Base-by-base conservation (phyloP, 2,888 invertebrate genomes). In the Ceratothoa steindachneri region DNA sequence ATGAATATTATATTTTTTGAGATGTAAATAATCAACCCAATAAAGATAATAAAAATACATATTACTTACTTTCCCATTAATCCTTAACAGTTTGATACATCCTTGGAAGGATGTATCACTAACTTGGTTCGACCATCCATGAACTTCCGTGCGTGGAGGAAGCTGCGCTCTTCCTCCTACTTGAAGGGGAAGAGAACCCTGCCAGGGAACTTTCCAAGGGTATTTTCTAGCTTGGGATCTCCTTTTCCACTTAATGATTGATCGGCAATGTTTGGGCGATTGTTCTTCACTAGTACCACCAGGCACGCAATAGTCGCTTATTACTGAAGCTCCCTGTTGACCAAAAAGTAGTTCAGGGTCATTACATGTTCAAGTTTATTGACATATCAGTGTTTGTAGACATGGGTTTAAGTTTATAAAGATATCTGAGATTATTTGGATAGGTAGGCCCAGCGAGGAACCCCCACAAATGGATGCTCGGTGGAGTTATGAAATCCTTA, bases 11-110 rank as follows among this genome's bases (percentile, higher is more conserved):
- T n/a, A n/a, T n/a, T n/a, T n/a, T n/a, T n/a, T n/a, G n/a, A n/a
- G n/a, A n/a, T n/a, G n/a, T n/a, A n/a, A n/a, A n/a, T n/a, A n/a
- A n/a, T n/a, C n/a, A n/a, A n/a, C n/a, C n/a, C n/a, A 30, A 12
- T 67, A 28, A 19, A 30, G 24, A 19, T 19, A 41, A 15, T 7
- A 1, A 29, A 19, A 29, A 29, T 1, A 30, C 2, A 31, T 41
- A 9, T 41, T 9, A 15, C 30, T 24, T 29, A 71, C 71, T 12
- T 66, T 28, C 9, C 28, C 41, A 28, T 71, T 71, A 22, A 71
- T 66, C 2, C 71, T 60, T 22, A 71, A 31, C 15, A 66, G 41
- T 4, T 41, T 24, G 52, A 71, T 71, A 52, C 71, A 71, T 19
- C 71, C 71, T 24, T 66, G 41, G 29, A 71, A 71, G 19, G 60